Percentiles rank a stretch among this genome's conserved stretches.
Conservation (phyloP, 2,888 invertebrate genomes). For the Helobdella robusta region DNA sequence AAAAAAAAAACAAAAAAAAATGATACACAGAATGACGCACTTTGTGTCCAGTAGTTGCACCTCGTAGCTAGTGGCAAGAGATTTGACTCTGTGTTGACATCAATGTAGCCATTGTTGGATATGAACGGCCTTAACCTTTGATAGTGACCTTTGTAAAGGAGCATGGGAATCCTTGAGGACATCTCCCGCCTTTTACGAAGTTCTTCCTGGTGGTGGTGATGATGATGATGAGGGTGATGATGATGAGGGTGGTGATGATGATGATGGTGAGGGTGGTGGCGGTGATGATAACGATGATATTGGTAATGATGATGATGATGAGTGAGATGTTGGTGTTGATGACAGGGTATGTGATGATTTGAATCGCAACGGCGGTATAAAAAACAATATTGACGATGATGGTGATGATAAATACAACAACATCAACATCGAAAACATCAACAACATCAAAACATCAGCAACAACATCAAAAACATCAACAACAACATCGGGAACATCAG, state of each 20-base stretch:
- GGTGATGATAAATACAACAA: not conserved
- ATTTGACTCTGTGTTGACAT: too few relatives aligned
- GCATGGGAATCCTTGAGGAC: not conserved
- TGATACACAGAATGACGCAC: too few relatives aligned
- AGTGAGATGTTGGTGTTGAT: not conserved
- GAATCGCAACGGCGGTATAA: not conserved
- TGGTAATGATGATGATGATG: not conserved
- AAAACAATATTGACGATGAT: not conserved
- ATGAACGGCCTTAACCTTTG: not conserved
- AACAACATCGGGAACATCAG: constrained; percentile 11
- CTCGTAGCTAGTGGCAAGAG: too few relatives aligned
- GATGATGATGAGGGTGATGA: too few relatives aligned
- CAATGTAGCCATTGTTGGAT: too few relatives aligned
- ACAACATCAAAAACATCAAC: constrained; percentile 10
- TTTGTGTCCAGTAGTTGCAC: too few relatives aligned
- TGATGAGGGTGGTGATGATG: too few relatives aligned
- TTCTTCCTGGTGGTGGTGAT: not conserved
- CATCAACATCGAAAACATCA: not conserved
- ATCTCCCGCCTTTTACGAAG: not conserved
- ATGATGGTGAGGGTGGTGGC: too few relatives aligned
- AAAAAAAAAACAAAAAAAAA: too few relatives aligned
- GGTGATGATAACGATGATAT: too few relatives aligned
- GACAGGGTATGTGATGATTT: not conserved
- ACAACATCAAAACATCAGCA: not conserved
- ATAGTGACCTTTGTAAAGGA: not conserved